Conservation (phyloP, 1,140 invertebrate genomes). For the Palaemon carinicauda region DNA sequence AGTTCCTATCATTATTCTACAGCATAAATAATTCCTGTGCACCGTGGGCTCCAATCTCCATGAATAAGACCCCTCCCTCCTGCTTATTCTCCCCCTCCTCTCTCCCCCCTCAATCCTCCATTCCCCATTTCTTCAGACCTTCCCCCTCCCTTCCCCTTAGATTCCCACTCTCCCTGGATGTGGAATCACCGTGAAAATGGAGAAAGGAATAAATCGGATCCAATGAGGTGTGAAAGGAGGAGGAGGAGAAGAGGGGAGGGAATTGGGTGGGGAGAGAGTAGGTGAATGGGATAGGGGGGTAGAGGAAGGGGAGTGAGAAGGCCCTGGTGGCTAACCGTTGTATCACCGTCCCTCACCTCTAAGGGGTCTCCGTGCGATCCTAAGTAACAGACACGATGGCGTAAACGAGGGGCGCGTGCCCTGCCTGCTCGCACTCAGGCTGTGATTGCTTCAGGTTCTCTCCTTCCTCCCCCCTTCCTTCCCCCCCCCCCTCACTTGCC, state of each 20-base stretch:
- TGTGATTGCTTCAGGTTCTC: constrained; percentile 16
- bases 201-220: constrained; percentile 19
- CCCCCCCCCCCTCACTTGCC: not conserved
- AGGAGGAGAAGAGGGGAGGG: not conserved
- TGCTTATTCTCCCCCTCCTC: not conserved
- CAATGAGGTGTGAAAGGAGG: constrained; percentile 22
- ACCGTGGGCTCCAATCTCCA: too few species aligned
- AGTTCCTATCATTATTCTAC: too few species aligned
- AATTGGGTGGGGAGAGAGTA: too few species aligned
- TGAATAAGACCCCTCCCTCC: not conserved
- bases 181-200: constrained; percentile 10
- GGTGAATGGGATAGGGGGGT: not conserved
- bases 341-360: constrained; percentile 47
- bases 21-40: too few species aligned
- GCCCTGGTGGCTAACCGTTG: not conserved
- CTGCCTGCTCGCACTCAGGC: constrained; percentile 8
- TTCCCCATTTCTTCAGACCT: not conserved
- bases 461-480: not conserved
- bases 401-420: constrained; percentile 49
- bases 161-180: not conserved
- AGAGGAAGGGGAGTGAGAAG: not conserved
- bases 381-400: constrained; percentile 46
- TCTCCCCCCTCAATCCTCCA: not conserved
- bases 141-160: not conserved
- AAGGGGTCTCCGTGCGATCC: constrained; percentile 45